phyloP scores from a whole-genome alignment of 2,113 vertebrate species.

The Girardinichthys multiradiatus region DNA sequence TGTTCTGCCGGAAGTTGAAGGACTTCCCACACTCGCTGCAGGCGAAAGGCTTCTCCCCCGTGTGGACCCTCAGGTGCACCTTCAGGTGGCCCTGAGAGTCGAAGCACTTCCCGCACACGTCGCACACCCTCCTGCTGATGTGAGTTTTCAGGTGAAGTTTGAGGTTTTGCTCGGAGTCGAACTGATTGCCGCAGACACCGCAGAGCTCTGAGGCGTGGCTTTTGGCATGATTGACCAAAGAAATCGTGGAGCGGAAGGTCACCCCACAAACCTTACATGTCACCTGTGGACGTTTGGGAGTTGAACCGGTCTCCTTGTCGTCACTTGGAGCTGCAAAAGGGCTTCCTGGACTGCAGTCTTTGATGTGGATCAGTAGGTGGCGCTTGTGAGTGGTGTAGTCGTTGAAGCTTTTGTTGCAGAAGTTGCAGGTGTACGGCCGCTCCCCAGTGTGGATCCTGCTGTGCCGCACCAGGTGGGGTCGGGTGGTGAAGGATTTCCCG shows the following conservation, averaged over 20 bases:
- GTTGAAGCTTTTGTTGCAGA: constrained; percentile 58
- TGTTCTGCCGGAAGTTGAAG: constrained; percentile 70
- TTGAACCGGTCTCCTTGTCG: accelerated
- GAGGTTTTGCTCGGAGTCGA: constrained; percentile 19
- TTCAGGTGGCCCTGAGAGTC: constrained; percentile 51
- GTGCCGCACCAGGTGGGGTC: constrained; percentile 70
- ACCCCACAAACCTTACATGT: constrained; percentile 55
- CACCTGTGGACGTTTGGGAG: not conserved
- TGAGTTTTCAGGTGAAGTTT: constrained; percentile 59
- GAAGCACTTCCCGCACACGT: constrained; percentile 62
- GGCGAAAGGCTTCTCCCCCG: constrained; percentile 64
- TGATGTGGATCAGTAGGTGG: constrained; percentile 42
- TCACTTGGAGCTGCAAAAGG: accelerated
- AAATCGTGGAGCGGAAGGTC: constrained; percentile 53
- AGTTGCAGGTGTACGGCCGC: constrained; percentile 57
- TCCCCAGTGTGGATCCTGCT: constrained; percentile 58
- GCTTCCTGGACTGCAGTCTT: not conserved
- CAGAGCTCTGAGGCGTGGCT: constrained; percentile 47
- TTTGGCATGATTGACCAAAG: constrained; percentile 61
- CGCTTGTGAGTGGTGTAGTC: constrained; percentile 59
- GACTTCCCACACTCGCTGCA: constrained; percentile 66
- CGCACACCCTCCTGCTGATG: constrained; percentile 52
- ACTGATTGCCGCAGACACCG: constrained; percentile 43
- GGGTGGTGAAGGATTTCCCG: constrained; percentile 67
- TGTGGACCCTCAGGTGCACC: constrained; percentile 60